A percentile compares a stretch with the other conserved stretches of the same genome.
These are phyloP conservation scores for Telenomus remus DNA, from an alignment of 1,140 invertebrate genomes.

Conservation along the genomic window DNA sequence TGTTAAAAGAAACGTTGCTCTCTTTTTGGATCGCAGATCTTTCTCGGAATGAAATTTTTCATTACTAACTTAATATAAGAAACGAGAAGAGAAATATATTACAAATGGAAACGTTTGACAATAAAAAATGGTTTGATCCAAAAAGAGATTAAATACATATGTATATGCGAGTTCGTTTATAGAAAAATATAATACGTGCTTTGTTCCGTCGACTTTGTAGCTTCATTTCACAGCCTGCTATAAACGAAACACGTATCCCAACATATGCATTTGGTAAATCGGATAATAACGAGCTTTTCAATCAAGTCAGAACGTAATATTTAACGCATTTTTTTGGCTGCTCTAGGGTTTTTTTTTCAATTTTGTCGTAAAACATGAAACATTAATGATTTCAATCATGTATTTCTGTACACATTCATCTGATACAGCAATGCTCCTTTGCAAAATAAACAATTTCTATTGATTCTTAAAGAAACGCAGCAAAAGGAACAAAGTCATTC, in stretches of 20 bases:
- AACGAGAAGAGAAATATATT: not conserved
- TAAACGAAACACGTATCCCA: conserved; percentile 64
- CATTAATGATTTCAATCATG: no score
- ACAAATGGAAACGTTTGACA: not conserved
- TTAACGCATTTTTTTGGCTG: no score
- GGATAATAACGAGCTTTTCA: conserved; percentile 13
- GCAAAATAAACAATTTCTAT: no score
- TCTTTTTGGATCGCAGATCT: not conserved
- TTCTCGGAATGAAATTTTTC: not conserved
- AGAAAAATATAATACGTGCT: conserved; percentile 68
- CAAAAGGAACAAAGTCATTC: no score
- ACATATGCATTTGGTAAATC: conserved; percentile 55
- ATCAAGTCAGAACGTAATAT: conserved; percentile 23
- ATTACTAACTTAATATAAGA: not conserved
- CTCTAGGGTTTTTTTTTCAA: no score
- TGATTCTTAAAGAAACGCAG: no score
- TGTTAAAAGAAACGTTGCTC: no score
- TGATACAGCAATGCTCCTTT: no score
- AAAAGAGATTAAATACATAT: conserved; percentile 51
- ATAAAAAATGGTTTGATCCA: conserved; percentile 23
- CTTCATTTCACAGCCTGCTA: conserved; percentile 67
- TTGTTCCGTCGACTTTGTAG: conserved; percentile 60
- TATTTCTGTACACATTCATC: no score
- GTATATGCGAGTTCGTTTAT: conserved; percentile 59
- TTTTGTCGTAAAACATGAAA: no score